Evolutionary conservation across 2,113 vertebrate species (phyloP).

Genomic region (Tympanuchus pallidicinctus): DNA sequence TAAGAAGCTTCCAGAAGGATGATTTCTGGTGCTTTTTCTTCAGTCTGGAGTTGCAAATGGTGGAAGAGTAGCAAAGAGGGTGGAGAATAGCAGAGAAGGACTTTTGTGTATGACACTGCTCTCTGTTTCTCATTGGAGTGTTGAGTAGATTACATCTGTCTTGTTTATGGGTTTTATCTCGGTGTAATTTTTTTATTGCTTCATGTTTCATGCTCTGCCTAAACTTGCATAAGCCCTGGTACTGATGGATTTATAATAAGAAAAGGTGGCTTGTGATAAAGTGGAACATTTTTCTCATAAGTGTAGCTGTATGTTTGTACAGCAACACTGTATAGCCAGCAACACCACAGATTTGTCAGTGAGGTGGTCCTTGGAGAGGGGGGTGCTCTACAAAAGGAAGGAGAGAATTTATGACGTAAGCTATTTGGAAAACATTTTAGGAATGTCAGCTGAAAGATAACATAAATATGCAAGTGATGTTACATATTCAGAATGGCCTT

Average conservation of each 20-base stretch:
- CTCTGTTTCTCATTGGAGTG: background rate
- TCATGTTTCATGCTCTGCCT: background rate
- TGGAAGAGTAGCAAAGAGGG: background rate
- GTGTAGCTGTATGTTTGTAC: background rate
- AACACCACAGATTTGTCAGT: background rate
- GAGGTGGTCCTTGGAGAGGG: background rate
- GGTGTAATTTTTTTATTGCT: background rate
- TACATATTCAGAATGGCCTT: slow-evolving; percentile 51
- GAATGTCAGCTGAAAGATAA: slow-evolving; percentile 56
- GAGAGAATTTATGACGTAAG: slow-evolving; percentile 51
- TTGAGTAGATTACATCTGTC: background rate
- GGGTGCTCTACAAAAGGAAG: background rate
- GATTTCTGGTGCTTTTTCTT: background rate
- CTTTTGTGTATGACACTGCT: background rate
- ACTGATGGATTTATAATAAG: background rate
- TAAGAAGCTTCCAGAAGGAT: background rate
- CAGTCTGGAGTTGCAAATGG: background rate
- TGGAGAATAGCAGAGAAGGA: background rate
- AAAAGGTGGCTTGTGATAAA: background rate
- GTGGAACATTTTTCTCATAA: background rate
- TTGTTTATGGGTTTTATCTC: background rate
- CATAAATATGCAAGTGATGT: slow-evolving; percentile 34
- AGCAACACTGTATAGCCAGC: background rate
- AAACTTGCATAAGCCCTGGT: background rate
- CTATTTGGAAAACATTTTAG: slow-evolving; percentile 52